Evolutionary conservation across 2,113 vertebrate species (phyloP).

Genomic region (Hydropotes inermis): DNA sequence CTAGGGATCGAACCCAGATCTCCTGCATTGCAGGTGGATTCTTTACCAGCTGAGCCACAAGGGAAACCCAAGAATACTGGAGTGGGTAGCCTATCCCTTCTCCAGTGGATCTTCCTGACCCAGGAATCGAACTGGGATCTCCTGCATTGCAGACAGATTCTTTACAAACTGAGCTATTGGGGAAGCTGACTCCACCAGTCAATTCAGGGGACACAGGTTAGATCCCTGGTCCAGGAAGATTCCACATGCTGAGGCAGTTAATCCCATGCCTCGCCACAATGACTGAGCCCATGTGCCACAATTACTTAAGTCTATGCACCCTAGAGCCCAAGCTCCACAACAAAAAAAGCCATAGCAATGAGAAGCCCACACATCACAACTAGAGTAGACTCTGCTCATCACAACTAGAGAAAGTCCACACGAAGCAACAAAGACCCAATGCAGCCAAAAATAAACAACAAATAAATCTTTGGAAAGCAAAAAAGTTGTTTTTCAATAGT

Average conservation of each 20-base stretch:
- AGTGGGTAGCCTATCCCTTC: neutral
- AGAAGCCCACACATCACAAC: neutral
- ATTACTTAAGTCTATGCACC: neutral
- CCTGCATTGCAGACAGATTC: neutral
- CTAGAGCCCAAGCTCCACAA: neutral
- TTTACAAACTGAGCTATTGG: neutral
- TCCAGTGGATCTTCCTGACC: neutral
- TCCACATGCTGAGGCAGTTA: neutral
- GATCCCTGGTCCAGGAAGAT: neutral
- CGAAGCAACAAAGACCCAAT: neutral
- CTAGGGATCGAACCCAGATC: neutral
- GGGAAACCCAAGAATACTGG: neutral
- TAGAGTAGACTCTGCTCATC: neutral
- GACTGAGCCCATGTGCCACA: neutral
- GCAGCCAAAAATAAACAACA: neutral
- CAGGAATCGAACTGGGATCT: neutral
- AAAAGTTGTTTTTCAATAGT: neutral
- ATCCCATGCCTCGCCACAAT: neutral
- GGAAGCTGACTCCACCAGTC: neutral
- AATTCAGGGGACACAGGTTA: neutral
- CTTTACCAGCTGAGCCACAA: neutral
- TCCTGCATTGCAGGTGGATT: fast-evolving
- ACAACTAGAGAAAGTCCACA: neutral
- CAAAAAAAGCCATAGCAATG: neutral
- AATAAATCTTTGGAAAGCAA: neutral